Percentiles rank a stretch among this genome's conserved stretches.
Evolutionary conservation across 1,140 invertebrate species (phyloP).

Genomic region (Atopsyche davidsoni): DNA sequence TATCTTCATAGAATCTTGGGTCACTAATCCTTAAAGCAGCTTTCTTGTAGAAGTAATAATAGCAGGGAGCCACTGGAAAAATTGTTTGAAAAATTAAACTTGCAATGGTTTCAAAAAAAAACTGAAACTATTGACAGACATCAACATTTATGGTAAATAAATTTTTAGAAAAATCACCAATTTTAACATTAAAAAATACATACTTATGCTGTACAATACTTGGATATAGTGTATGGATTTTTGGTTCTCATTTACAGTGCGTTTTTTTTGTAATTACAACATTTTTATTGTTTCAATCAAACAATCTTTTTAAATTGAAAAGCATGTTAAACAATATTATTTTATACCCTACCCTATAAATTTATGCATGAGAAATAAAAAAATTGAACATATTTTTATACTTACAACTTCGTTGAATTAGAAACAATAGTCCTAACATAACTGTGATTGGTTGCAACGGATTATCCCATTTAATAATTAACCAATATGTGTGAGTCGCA

Average conservation of each 20-base stretch:
- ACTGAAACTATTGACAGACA: no score
- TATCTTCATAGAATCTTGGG: slow-evolving; percentile 66
- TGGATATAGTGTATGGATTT: no score
- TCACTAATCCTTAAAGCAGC: slow-evolving; percentile 63
- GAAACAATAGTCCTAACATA: slow-evolving; percentile 20
- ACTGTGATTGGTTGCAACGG: slow-evolving; percentile 23
- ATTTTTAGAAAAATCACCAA: background rate
- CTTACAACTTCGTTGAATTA: slow-evolving; percentile 25
- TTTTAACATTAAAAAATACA: background rate
- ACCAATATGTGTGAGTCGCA: slow-evolving; percentile 26
- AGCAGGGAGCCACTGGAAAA: slow-evolving; percentile 60
- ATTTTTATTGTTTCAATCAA: no score
- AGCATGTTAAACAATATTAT: no score
- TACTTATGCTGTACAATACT: no score
- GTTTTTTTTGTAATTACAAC: no score
- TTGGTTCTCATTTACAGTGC: no score
- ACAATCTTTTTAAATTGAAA: no score
- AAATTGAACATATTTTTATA: background rate
- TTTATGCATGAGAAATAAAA: background rate
- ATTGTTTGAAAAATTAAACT: no score
- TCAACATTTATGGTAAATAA: no score
- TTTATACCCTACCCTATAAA: no score
- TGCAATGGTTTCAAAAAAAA: no score
- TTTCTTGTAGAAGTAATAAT: slow-evolving; percentile 70
- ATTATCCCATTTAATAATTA: slow-evolving; percentile 29